phyloP scores from a whole-genome alignment of 2,888 invertebrate species.

The Urechis unicinctus region DNA sequence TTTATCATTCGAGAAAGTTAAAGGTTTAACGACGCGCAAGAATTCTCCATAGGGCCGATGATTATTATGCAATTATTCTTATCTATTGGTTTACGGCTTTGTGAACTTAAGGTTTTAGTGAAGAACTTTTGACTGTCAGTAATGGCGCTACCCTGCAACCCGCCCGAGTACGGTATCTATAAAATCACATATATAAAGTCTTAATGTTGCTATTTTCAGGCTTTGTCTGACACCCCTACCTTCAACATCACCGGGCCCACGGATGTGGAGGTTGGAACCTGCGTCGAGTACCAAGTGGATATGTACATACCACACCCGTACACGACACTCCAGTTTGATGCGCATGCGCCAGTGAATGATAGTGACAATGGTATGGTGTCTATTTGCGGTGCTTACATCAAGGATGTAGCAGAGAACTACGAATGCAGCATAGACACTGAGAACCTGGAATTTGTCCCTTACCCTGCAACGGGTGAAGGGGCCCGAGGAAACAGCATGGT shows the following conservation, averaged over 20 bases:
- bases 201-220: no score
- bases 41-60: no score
- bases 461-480: conserved; percentile 14
- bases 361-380: conserved; percentile 34
- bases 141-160: no score
- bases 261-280: conserved; percentile 26
- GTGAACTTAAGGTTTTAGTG: no score
- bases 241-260: conserved; percentile 30
- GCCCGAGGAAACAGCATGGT: conserved; percentile 26
- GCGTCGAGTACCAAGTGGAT: conserved; percentile 27
- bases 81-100: no score
- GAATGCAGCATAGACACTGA: conserved; percentile 26
- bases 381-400: conserved; percentile 16
- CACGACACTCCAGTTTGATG: conserved; percentile 24
- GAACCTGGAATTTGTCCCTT: conserved; percentile 3
- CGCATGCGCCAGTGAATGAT: conserved; percentile 33
- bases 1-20: no score
- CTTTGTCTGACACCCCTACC: conserved; percentile 2
- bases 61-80: no score
- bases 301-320: conserved; percentile 32
- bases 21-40: no score
- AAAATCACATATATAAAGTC: no score
- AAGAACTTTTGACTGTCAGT: no score
- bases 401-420: conserved; percentile 23
- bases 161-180: no score